These are phyloP conservation scores for Eristalis arbustorum DNA, from an alignment of 2,888 invertebrate genomes.

Conservation along the genomic window DNA sequence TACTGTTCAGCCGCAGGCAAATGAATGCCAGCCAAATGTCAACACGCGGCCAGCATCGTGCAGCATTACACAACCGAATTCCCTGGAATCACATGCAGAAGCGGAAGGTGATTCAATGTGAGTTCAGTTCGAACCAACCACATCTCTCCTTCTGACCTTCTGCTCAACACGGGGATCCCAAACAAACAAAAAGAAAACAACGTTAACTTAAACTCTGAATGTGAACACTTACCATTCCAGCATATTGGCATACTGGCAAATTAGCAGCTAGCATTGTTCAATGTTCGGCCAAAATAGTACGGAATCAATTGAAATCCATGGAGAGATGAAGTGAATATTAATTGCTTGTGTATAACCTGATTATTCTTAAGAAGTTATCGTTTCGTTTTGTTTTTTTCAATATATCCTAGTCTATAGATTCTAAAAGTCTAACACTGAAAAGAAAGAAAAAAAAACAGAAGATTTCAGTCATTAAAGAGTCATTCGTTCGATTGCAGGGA, in stretches of 20 bases:
- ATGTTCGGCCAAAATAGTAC: conserved; percentile 57
- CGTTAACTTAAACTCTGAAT: background rate
- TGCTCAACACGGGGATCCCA: no score
- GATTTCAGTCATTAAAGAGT: background rate
- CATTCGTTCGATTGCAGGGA: conserved; percentile 12
- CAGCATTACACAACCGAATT: no score
- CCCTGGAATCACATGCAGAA: no score
- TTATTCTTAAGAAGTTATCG: conserved; percentile 16
- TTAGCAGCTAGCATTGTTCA: conserved; percentile 73
- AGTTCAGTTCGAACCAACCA: no score
- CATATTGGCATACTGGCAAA: conserved; percentile 74
- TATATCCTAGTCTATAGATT: conserved; percentile 14
- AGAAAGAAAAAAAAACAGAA: conserved; percentile 50
- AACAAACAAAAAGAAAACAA: conserved; percentile 19
- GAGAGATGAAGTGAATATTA: conserved; percentile 41
- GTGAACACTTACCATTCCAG: conserved; percentile 73
- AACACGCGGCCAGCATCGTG: no score
- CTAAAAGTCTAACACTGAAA: conserved; percentile 54
- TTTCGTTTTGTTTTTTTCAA: conserved; percentile 32
- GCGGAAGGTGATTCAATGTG: no score
- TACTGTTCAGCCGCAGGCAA: no score
- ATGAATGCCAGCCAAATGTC: no score
- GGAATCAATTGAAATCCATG: conserved; percentile 67
- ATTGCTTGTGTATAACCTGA: conserved; percentile 21
- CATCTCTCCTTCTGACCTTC: no score